Percentiles rank a stretch among this genome's conserved stretches.
phyloP scores from a whole-genome alignment of 2,797 vertebrate species.

The Danio choprae region DNA sequence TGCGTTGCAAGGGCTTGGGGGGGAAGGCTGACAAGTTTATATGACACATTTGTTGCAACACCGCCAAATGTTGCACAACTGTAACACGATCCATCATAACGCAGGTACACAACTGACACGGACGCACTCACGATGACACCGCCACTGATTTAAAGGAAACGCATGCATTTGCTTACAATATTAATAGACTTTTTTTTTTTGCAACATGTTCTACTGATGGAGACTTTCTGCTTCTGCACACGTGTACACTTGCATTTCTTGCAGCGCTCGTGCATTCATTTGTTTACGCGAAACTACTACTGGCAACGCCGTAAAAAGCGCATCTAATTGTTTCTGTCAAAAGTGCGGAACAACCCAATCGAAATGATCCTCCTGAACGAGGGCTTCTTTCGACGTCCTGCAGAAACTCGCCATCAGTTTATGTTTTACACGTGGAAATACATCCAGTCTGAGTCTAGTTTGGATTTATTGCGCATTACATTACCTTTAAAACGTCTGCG shows the following conservation, averaged over 20 bases:
- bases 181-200: not conserved
- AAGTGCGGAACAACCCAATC: constrained; percentile 48
- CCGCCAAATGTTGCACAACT: constrained; percentile 52
- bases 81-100: constrained; percentile 26
- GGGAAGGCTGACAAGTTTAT: constrained; percentile 23
- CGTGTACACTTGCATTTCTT: not conserved
- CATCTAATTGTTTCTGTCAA: constrained; percentile 36
- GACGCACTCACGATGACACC: not conserved
- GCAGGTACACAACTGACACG: constrained; percentile 25
- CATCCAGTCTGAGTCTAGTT: not conserved
- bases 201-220: not conserved
- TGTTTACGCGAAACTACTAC: not conserved
- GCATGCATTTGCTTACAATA: not conserved
- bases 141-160: constrained; percentile 22
- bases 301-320: not conserved
- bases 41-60: constrained; percentile 54
- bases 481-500: constrained; percentile 44
- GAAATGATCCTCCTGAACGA: constrained; percentile 1
- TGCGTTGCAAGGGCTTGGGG: constrained; percentile 3
- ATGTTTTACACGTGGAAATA: not conserved
- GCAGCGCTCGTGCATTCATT: constrained; percentile 10
- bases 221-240: constrained; percentile 1
- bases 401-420: constrained; percentile 7
- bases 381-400: constrained; percentile 43
- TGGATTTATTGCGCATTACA: constrained; percentile 14